Base-by-base conservation (phyloP, 2,888 invertebrate species). In the Epinotia nisella region DNA sequence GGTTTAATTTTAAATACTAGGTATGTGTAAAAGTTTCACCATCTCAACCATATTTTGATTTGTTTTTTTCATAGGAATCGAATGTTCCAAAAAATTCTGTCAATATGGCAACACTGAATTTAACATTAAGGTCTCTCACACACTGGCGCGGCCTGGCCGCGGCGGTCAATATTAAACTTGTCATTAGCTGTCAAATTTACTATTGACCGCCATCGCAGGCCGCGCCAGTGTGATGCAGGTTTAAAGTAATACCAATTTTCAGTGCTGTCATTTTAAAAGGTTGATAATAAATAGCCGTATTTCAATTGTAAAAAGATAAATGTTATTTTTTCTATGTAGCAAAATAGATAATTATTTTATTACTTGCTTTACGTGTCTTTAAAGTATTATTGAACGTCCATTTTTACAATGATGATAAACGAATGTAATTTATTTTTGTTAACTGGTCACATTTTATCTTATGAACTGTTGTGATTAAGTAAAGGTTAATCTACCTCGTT, bases 401-500 rank as follows among this genome's bases (percentile, higher is more conserved):
- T 66, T 19, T 29, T n/a, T 39, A 55, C 17, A 19, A 3, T 21
- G 29, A 51, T 19, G 17, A 13, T 11, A 61, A 19, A 56, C 15
- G 41, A 24, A 56, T n/a, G 21, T 65, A 35, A 56, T 56, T 66
- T 56, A 56, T 66, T 66, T 55, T 66, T 56, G 35, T 66, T 41
- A 24, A 19, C 10, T 41, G 55, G 2, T n/a, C 17, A 53, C 39
- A 65, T 55, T 41, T 66, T 35, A 39, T 65, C 55, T 55, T 66
- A 66, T 66, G 66, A 66, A 9, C 11, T 15, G 35, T 66, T 66
- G 66, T 66, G 55, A 66, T 41, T 56, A 21, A 65, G 35, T 65
- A 65, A 66, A 66, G 55, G 56, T 66, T n/a, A 39, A 55, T 66
- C 66, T 64, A 64, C 64, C 64, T 66, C 66, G 55, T 66, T 56